These are phyloP conservation scores for Lemur catta DNA, from an alignment of 2,797 vertebrate genomes.

Conservation along the genomic window DNA sequence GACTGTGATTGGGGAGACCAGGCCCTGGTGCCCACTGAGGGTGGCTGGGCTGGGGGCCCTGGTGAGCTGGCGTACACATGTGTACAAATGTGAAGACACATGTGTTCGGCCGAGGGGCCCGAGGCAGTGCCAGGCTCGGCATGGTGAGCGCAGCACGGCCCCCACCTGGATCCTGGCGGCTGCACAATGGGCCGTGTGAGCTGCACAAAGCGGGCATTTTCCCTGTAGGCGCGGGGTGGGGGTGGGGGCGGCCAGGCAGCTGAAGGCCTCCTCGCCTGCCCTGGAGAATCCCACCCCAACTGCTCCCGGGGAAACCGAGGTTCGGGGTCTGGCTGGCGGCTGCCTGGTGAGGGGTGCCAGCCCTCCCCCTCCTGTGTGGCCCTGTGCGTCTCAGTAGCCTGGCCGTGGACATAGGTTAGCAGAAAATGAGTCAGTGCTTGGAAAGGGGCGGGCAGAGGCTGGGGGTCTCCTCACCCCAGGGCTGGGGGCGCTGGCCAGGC, in stretches of 20 bases:
- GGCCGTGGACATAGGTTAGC: too few relatives aligned
- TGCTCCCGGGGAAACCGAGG: not conserved
- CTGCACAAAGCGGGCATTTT: slow-evolving; percentile 67
- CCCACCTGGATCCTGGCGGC: slow-evolving; percentile 56
- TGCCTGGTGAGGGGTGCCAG: not conserved
- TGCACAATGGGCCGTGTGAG: slow-evolving; percentile 63
- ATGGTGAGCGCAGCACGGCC: not conserved
- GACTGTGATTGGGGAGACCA: not conserved
- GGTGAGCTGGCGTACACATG: not conserved
- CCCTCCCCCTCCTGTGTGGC: not conserved
- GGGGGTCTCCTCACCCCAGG: not conserved
- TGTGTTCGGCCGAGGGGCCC: not conserved
- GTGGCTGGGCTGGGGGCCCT: not conserved
- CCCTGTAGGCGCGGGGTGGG: not conserved
- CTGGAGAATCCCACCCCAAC: not conserved
- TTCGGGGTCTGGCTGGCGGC: not conserved
- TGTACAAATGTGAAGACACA: not conserved
- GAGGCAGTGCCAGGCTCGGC: slow-evolving; percentile 70
- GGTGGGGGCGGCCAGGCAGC: not conserved
- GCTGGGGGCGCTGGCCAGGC: not conserved
- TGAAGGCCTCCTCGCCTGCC: not conserved
- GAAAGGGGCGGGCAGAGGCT: not conserved
- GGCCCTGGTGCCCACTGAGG: not conserved
- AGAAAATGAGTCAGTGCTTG: not conserved
- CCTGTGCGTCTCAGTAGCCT: not conserved